Percentiles rank a stretch among this genome's conserved stretches.
Evolutionary conservation across 2,113 vertebrate species (phyloP).

Genomic region (Larimichthys polyactis): DNA sequence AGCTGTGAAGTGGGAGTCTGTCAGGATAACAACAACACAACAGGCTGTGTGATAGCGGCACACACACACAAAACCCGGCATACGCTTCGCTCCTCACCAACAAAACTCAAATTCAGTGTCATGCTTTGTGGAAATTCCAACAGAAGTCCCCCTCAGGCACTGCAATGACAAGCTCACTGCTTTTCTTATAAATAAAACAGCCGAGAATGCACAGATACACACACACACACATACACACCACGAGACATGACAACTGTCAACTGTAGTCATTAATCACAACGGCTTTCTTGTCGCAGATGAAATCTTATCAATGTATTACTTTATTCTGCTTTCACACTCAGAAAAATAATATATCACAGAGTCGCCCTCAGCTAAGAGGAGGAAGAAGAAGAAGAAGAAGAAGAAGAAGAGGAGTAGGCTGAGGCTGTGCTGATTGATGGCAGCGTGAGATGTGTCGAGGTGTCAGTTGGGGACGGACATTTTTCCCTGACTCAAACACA

Average conservation of each 20-base stretch:
- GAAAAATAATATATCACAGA: constrained; percentile 40
- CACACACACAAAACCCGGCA: constrained; percentile 23
- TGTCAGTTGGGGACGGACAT: constrained; percentile 56
- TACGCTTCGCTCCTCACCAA: constrained; percentile 13
- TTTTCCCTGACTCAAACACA: constrained; percentile 60
- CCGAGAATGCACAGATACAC: constrained; percentile 1
- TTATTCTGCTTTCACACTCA: constrained; percentile 10
- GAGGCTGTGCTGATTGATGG: constrained; percentile 64
- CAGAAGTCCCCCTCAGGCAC: constrained; percentile 34
- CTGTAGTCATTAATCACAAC: constrained; percentile 36
- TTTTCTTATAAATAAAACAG: constrained; percentile 53
- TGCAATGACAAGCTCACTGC: constrained; percentile 26
- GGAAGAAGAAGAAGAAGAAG: constrained; percentile 7
- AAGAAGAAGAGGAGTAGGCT: background rate
- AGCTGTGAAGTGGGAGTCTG: constrained; percentile 73
- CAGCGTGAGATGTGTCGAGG: constrained; percentile 51
- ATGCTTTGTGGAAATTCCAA: constrained; percentile 55
- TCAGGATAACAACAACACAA: constrained; percentile 60
- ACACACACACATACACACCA: constrained; percentile 21
- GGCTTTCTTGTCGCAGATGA: constrained; percentile 11
- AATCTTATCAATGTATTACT: constrained; percentile 29
- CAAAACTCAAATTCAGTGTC: constrained; percentile 44
- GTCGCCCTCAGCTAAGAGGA: constrained; percentile 14
- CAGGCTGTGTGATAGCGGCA: constrained; percentile 53
- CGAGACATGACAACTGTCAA: constrained; percentile 16